These are phyloP conservation scores for Gorsachius magnificus DNA, from an alignment of 2,797 vertebrate species.

Conservation along the genomic window DNA sequence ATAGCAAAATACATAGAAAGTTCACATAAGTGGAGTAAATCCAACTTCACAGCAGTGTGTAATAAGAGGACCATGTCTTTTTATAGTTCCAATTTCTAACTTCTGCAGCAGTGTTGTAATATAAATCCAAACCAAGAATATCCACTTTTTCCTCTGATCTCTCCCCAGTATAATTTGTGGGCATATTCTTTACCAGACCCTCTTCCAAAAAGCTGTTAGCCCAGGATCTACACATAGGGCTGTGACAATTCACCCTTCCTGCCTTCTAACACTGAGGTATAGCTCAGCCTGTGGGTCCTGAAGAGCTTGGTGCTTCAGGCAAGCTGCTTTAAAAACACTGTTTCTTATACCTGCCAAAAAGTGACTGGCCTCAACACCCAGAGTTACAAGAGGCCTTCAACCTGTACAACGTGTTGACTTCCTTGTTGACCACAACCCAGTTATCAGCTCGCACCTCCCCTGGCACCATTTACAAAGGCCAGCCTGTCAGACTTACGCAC, in stretches of 20 bases:
- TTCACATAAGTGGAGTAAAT: not conserved
- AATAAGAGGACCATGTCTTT: rapidly evolving
- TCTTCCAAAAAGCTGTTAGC: not conserved
- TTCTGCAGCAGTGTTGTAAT: not conserved
- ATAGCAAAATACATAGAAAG: not conserved
- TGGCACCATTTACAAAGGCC: not conserved
- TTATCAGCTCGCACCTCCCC: not conserved
- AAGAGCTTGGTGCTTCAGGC: not conserved
- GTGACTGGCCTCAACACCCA: not conserved
- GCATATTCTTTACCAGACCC: not conserved
- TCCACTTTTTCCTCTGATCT: not conserved
- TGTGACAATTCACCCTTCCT: not conserved
- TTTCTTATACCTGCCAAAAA: not conserved
- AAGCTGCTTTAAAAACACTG: not conserved
- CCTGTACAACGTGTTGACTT: not conserved
- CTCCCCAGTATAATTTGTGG: not conserved
- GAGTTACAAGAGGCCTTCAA: not conserved
- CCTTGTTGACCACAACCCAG: not conserved
- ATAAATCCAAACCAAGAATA: not conserved
- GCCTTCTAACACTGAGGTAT: not conserved
- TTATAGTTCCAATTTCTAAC: not conserved
- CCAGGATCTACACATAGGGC: not conserved
- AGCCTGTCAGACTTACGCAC: not conserved
- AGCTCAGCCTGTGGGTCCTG: not conserved
- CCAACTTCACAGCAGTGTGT: rapidly evolving